Conservation (phyloP, 1,140 invertebrate genomes). For the Parasteatoda tepidariorum region DNA sequence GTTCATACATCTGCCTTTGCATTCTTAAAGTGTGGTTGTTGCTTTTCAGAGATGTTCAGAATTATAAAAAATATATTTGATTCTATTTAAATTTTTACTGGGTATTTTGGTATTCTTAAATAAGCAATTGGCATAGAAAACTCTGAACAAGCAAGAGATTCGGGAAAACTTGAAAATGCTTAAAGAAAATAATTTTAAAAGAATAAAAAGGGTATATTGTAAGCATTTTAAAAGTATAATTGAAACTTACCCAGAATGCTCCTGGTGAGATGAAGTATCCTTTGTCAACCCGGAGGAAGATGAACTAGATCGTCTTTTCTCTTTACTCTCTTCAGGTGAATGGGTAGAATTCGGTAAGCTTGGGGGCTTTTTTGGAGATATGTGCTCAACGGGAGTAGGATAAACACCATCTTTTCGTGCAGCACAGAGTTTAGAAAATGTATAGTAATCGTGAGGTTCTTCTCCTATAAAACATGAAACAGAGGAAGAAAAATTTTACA, state of each 20-base stretch:
- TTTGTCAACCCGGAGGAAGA: not conserved
- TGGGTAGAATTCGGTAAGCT: not conserved
- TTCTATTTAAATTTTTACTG: too few species aligned
- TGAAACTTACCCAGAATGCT: conserved; percentile 30
- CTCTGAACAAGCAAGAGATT: too few species aligned
- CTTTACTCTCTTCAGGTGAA: conserved; percentile 49
- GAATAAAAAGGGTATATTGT: not conserved
- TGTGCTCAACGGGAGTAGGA: not conserved
- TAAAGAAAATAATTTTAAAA: too few species aligned
- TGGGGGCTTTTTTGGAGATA: not conserved
- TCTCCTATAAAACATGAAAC: conserved; percentile 63
- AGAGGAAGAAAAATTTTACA: too few species aligned
- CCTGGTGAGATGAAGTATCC: conserved; percentile 3
- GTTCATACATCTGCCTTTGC: too few species aligned
- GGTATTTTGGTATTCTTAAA: too few species aligned
- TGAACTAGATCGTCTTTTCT: conserved; percentile 24
- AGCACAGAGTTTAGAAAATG: conserved; percentile 58
- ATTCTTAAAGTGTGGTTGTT: too few species aligned
- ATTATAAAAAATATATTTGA: too few species aligned
- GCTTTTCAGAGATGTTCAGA: too few species aligned
- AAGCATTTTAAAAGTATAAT: not conserved
- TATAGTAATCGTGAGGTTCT: conserved; percentile 65
- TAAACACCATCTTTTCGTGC: conserved; percentile 41
- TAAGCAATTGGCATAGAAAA: too few species aligned
- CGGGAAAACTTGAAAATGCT: too few species aligned